Conservation (phyloP, 2,888 invertebrate species). For the Lasioglossum morio region DNA sequence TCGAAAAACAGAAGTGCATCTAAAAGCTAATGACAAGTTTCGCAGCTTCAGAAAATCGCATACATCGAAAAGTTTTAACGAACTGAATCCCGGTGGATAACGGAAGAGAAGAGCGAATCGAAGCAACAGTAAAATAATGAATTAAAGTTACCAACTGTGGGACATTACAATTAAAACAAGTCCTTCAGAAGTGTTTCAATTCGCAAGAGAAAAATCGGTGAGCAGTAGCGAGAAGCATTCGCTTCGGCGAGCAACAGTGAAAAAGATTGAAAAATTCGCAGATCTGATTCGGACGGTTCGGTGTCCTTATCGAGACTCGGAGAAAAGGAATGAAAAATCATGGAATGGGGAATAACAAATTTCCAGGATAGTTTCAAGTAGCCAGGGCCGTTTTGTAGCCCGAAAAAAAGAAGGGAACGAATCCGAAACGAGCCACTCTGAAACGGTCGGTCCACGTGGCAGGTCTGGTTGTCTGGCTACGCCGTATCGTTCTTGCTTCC, state of each 20-base stretch:
- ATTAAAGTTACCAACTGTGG: not conserved
- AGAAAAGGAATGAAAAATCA: not conserved
- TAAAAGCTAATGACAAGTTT: not conserved
- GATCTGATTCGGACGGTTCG: not conserved
- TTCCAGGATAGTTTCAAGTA: slow-evolving; percentile 8
- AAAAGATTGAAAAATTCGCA: not conserved
- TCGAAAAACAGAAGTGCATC: not conserved
- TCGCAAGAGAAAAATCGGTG: not conserved
- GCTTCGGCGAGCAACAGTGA: not conserved
- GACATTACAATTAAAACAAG: not conserved
- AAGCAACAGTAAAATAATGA: not conserved
- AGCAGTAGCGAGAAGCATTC: not conserved
- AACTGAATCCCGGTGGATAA: not conserved
- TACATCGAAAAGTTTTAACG: not conserved
- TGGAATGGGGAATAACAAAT: not conserved
- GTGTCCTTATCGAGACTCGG: no score
- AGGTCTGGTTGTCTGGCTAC: slow-evolving; percentile 29
- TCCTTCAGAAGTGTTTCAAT: not conserved
- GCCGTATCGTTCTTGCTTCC: slow-evolving; percentile 38
- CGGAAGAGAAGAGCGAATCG: not conserved
- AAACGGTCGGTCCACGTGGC: slow-evolving; percentile 52
- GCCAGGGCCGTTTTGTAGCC: not conserved
- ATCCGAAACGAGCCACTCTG: slow-evolving; percentile 22
- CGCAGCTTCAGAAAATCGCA: not conserved
- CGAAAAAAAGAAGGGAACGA: not conserved